Base-by-base conservation (phyloP, 1,140 invertebrate genomes). In the Danaus melanippus region DNA sequence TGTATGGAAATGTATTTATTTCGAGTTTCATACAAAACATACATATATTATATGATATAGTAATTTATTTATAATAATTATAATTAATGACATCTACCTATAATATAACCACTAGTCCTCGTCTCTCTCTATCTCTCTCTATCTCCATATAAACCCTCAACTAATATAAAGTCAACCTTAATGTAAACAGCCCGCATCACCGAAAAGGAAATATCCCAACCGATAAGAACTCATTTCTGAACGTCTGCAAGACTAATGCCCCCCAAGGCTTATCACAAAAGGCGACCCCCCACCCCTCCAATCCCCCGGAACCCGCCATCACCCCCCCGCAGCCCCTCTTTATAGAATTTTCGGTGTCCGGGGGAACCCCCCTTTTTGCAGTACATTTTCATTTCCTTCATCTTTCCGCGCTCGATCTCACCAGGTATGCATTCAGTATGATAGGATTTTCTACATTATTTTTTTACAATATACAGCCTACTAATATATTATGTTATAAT, bases 371-470 rank as follows among this genome's bases (percentile, higher is more conserved):
- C 80, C 83, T 81, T 86, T 86, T 84, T 86, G 83, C 79, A 76
- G 76, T 81, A 84, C 80, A 83, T 83, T 84, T 84, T 86, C 83
- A 86, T 86, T 86, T 86, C 83, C 83, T 86, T 86, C 83, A 86
- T 86, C 83, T 86, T 86, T 86, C 79, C 78, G 79, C 77, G 77
- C 76, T 76, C 70, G 72, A 76, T 70, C 67, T 57, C 44, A 8
- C 9, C 71, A 74, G 80, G 64, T 62, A 41, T 67, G 80, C 42
- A 84, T 47, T 84, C 50, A 21, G 57, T 44, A 50, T n/a, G 21
- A 40, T 44, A 41, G 9, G 9, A 10, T 42, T 48, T 50, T 9
- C 15, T 58, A 52, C 41, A 48, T 51, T 45, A 32, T 3, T 32
- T 32, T 32, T 32, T 7, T 5, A 8, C 21, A 32, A 1, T 32